Conservation (phyloP, 2,113 vertebrate genomes). For the Vidua macroura region DNA sequence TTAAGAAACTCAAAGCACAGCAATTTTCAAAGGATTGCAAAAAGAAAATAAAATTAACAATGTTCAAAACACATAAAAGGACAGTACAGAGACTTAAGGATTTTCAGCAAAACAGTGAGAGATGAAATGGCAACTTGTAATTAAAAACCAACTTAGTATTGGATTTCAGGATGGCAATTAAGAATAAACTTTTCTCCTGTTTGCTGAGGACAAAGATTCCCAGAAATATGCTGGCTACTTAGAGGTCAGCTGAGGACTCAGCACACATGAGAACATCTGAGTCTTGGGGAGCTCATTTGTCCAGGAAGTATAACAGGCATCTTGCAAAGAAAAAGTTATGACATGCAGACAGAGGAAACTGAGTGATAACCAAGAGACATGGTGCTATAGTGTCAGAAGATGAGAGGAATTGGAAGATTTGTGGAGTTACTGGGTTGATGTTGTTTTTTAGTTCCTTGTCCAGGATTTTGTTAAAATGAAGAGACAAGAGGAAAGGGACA, state of each 20-base stretch:
- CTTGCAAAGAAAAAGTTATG: not conserved
- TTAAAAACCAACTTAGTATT: not conserved
- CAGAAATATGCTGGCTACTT: not conserved
- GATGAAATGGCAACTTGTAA: not conserved
- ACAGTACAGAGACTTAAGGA: not conserved
- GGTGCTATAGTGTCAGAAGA: not conserved
- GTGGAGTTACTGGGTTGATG: not conserved
- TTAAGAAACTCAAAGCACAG: not conserved
- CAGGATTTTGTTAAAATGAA: not conserved
- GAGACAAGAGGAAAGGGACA: not conserved
- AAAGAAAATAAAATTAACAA: not conserved
- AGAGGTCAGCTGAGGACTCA: not conserved
- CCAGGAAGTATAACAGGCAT: not conserved
- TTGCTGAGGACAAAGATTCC: not conserved
- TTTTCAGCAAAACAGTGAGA: not conserved
- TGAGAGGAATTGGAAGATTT: not conserved
- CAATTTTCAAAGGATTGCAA: not conserved
- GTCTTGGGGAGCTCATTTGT: not conserved
- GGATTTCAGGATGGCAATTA: not conserved
- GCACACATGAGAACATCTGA: not conserved
- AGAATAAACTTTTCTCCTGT: not conserved
- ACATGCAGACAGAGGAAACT: not conserved
- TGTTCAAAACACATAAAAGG: not conserved
- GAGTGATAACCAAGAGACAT: not conserved
- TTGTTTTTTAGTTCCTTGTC: not conserved